These are phyloP conservation scores for Anadara kagoshimensis DNA, from an alignment of 1,140 invertebrate species.

Conservation along the genomic window DNA sequence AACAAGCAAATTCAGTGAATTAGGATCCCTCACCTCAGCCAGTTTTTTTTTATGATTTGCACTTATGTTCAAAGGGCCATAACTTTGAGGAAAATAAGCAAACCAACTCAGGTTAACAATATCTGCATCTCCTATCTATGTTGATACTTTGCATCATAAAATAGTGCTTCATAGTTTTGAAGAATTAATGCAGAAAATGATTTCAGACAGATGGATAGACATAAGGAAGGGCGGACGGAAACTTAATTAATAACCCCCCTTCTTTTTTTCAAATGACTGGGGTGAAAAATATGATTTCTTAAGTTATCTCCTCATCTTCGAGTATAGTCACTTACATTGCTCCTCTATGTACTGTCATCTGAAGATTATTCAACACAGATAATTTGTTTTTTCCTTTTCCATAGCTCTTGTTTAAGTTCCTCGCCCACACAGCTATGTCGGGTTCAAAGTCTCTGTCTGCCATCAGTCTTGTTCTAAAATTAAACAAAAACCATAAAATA, in stretches of 20 bases:
- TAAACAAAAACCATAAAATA: too few relatives aligned
- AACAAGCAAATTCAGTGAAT: too few relatives aligned
- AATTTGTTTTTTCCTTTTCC: slow-evolving; percentile 88
- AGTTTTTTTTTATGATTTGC: too few relatives aligned
- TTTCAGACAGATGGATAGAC: background rate
- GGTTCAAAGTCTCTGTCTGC: background rate
- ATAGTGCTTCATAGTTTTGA: background rate
- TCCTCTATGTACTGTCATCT: slow-evolving; percentile 93
- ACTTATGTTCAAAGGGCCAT: too few relatives aligned
- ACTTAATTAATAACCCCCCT: background rate
- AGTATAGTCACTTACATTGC: slow-evolving; percentile 84
- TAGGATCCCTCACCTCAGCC: too few relatives aligned
- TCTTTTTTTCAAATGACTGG: slow-evolving; percentile 10
- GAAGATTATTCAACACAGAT: slow-evolving; percentile 88
- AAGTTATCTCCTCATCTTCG: background rate
- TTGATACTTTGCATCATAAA: too few relatives aligned
- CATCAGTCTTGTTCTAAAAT: too few relatives aligned
- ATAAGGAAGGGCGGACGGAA: background rate
- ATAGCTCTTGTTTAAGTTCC: slow-evolving; percentile 90
- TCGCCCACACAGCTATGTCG: slow-evolving; percentile 50
- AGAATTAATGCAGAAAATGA: background rate
- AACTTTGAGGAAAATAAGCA: too few relatives aligned
- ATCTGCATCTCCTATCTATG: too few relatives aligned
- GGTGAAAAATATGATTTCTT: background rate
- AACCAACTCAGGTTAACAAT: too few relatives aligned